Evolutionary conservation across 2,797 vertebrate genomes (phyloP), one percentile per base, ranked within the genome.

Genomic region (Onychomys arenicola): DNA sequence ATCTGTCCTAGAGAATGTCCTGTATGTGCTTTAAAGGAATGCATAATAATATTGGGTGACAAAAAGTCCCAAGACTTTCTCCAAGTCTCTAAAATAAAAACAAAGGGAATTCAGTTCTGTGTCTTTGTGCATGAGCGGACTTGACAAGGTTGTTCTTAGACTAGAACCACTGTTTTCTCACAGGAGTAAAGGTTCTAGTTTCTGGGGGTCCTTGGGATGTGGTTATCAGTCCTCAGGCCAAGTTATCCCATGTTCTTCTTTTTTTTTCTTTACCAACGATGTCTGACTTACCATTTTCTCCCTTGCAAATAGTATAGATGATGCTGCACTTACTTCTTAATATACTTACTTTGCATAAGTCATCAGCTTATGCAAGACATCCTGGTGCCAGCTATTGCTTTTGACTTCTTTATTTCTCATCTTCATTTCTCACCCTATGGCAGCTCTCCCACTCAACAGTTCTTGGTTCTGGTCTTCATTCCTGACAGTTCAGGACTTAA

Each of bases 41-140:
- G 37, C 19, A 10, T 3, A 37, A 71, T 4, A 37, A 73, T 23
- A 19, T 23, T 37, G n/a, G 69, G 8, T 0, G n/a, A n/a, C 4
- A 10, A 19, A 23, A 17, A 23, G 69, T 37, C 9, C 69, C n/a
- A 73, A 37, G n/a, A 73, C 1, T 23, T 37, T 23, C n/a, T 73
- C 8, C 19, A 37, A 73, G n/a, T 73, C 69, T 8, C 19, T 37
- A 40, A 71, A n/a, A 71, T 37, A 37, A 73, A 73, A 3, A 40
- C 8, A 73, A 11, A 37, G 19, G 1, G 7, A 73, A 11, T 40
- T 73, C 21, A 23, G 8, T 73, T 73, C 37, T 37, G 19, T 73
- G 9, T 37, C 0, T 17, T 73, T 73, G 8, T 23, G 9, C 17
- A 40, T 1, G 8, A 37, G 9, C 9, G 1, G n/a, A 37, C 14